Evolutionary conservation across 2,888 invertebrate species (phyloP), one percentile per base, ranked within the genome.

Genomic region (Rutpela maculata): DNA sequence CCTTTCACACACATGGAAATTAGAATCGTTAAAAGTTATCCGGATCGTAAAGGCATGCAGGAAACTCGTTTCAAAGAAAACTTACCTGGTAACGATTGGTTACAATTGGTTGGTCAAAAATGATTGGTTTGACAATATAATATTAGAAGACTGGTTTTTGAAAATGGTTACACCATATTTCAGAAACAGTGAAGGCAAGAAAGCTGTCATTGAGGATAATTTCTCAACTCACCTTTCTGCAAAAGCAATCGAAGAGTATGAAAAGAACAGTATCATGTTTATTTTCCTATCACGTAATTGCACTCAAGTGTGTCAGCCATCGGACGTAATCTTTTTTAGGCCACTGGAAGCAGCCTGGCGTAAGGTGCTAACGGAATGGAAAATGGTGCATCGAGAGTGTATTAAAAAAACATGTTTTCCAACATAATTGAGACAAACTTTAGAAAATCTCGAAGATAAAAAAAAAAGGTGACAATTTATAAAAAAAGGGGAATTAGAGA

Each of bases 41-140:
- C 19, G 18, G 60, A 60, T 26, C 60, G 19, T 2, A 60, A 60
- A 9, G 60, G 60, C 11, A 11, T 60, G 9, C 19, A 22, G 22
- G 26, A 60, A 60, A 19, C 12, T 0, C 26, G 60, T 60, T 60
- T 60, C 17, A 60, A 60, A 19, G 60, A 60, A 26, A 60, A 26
- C 60, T 60, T 60, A 19, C 60, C 60, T 19, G 60, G 60, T 60
- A 5, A 60, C 15, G 60, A 60, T 18, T 57, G 57, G 57, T 57
- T 57, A 57, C 57, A n/a, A 17, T 57, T 26, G 6, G 6, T 26
- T 6, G 26, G 26, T 26, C 26, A 26, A 57, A 57, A 57, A 3
- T 17, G 57, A 17, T 9, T 57, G 57, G 17, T 57, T 57, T 17
- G 57, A 57, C n/a, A 57, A 57, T 57, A 57, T 57, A 17, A 17